phyloP scores from a whole-genome alignment of 2,797 vertebrate species.

The Adrianichthys oophorus region DNA sequence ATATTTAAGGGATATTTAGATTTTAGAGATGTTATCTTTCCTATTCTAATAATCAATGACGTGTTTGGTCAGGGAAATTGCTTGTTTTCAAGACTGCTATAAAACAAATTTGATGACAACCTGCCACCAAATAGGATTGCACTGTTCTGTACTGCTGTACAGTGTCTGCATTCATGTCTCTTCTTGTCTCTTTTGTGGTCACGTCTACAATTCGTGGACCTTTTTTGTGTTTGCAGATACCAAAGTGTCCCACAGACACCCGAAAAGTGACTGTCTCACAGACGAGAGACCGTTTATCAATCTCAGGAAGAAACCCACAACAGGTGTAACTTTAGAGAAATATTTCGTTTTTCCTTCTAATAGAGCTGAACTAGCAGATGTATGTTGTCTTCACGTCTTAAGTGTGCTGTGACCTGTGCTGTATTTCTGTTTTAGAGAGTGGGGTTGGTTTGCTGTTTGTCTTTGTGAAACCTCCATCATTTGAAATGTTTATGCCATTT shows the following conservation, averaged over 20 bases:
- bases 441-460: constrained; percentile 70
- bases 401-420: constrained; percentile 75
- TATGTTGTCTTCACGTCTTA: constrained; percentile 51
- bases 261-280: constrained; percentile 66
- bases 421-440: constrained; percentile 74
- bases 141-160: constrained; percentile 81
- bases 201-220: constrained; percentile 4
- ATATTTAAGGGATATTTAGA: constrained; percentile 84
- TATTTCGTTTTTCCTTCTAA: constrained; percentile 50
- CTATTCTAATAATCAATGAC: constrained; percentile 72
- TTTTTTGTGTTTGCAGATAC: constrained; percentile 68
- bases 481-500: constrained; percentile 76
- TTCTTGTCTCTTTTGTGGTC: constrained; percentile 43
- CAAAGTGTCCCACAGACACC: constrained; percentile 74
- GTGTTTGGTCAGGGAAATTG: constrained; percentile 79
- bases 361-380: constrained; percentile 63
- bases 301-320: constrained; percentile 80
- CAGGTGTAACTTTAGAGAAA: constrained; percentile 57
- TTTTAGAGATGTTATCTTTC: constrained; percentile 79
- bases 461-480: constrained; percentile 70
- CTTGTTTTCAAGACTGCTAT: constrained; percentile 71
- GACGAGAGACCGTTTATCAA: constrained; percentile 71
- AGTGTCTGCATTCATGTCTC: constrained; percentile 68
- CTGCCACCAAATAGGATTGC: constrained; percentile 83
- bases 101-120: constrained; percentile 75